Conservation (phyloP, 1,140 invertebrate species). For the Oryctes rhinoceros region DNA sequence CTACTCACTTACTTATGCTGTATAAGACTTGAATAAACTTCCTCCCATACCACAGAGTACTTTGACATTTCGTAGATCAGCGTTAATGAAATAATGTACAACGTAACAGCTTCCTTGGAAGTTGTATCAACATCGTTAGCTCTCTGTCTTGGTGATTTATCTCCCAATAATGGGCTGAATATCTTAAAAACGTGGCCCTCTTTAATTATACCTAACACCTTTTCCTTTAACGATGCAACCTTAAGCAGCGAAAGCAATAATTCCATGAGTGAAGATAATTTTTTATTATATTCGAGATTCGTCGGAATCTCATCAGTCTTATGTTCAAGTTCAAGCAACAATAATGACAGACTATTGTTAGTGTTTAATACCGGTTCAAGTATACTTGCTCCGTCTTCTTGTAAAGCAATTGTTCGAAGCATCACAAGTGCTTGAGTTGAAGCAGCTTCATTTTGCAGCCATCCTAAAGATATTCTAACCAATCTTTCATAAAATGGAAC, state of each 20-base stretch:
- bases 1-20: constrained; percentile 53
- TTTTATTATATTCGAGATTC: constrained; percentile 50
- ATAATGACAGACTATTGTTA: constrained; percentile 48
- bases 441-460: constrained; percentile 58
- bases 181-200: constrained; percentile 47
- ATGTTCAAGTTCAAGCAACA: constrained; percentile 50
- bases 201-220: constrained; percentile 53
- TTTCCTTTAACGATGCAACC: constrained; percentile 54
- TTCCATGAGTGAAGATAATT: constrained; percentile 61
- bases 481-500: constrained; percentile 60
- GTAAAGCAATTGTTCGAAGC: constrained; percentile 50
- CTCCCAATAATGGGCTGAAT: constrained; percentile 49
- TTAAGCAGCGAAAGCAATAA: constrained; percentile 63
- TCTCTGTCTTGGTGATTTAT: constrained; percentile 45
- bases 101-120: constrained; percentile 48
- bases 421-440: constrained; percentile 53
- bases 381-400: background rate
- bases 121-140: constrained; percentile 43
- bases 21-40: constrained; percentile 62
- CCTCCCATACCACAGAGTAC: constrained; percentile 62
- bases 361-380: background rate
- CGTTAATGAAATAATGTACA: constrained; percentile 63
- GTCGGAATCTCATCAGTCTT: constrained; percentile 47
- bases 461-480: constrained; percentile 61
- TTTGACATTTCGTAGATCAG: constrained; percentile 62